Conservation (phyloP, 2,888 invertebrate species). For the Harpalus rubripes region DNA sequence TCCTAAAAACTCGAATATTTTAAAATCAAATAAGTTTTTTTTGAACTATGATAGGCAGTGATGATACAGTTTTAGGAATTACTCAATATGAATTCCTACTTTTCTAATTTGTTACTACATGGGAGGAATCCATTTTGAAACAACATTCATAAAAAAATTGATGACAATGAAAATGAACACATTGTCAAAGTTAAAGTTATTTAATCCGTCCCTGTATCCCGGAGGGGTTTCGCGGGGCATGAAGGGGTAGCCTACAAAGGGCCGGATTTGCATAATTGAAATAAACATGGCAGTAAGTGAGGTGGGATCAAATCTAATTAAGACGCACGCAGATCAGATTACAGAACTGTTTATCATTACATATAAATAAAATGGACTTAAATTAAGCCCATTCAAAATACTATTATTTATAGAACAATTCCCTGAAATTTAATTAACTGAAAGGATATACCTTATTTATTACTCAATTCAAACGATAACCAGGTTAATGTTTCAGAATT, state of each 20-base stretch:
- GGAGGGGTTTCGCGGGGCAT: conserved; percentile 10
- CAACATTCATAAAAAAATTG: too few relatives aligned
- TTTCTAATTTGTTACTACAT: too few relatives aligned
- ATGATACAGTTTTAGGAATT: too few relatives aligned
- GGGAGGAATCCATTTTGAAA: too few relatives aligned
- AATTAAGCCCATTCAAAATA: conserved; percentile 56
- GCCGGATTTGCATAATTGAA: conserved; percentile 75
- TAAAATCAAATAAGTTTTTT: too few relatives aligned
- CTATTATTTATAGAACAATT: conserved; percentile 61
- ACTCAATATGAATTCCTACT: too few relatives aligned
- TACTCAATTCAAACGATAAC: conserved; percentile 40
- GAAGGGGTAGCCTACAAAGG: conserved; percentile 66
- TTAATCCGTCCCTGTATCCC: conserved; percentile 22
- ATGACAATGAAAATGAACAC: not conserved
- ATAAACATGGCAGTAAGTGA: conserved; percentile 75
- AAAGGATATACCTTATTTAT: conserved; percentile 56
- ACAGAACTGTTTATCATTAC: conserved; percentile 65
- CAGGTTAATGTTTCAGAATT: conserved; percentile 37
- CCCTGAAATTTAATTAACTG: conserved; percentile 52
- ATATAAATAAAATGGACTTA: conserved; percentile 58
- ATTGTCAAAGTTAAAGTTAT: not conserved
- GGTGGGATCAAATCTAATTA: conserved; percentile 75
- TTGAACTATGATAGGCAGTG: too few relatives aligned
- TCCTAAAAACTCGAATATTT: too few relatives aligned
- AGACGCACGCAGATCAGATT: conserved; percentile 71